Conservation (phyloP, 2,797 vertebrate genomes). For the Chelon auratus region DNA sequence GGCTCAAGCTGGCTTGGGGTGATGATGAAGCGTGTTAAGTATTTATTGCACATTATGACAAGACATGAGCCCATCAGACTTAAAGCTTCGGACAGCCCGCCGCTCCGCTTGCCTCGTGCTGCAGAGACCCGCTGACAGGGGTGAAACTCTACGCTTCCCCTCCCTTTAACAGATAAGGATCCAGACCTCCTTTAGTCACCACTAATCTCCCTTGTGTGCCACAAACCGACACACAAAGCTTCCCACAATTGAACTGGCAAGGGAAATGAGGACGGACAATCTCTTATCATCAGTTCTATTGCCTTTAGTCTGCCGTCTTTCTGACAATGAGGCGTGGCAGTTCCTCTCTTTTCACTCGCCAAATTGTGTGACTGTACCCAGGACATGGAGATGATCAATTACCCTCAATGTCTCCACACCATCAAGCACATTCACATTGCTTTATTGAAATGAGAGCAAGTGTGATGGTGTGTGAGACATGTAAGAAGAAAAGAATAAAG, state of each 20-base stretch:
- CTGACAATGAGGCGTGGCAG: slow-evolving; percentile 49
- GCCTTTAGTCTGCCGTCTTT: slow-evolving; percentile 38
- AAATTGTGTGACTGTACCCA: slow-evolving; percentile 43
- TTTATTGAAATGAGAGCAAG: slow-evolving; percentile 59
- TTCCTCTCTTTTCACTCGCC: slow-evolving; percentile 48
- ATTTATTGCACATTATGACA: slow-evolving; percentile 67
- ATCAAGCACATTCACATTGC: slow-evolving; percentile 53
- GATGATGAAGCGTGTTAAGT: slow-evolving; percentile 60
- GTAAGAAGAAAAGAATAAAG: slow-evolving; percentile 11
- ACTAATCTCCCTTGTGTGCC: slow-evolving; percentile 30
- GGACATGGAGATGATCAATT: slow-evolving; percentile 70
- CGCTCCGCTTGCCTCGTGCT: slow-evolving; percentile 43
- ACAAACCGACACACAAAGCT: slow-evolving; percentile 41
- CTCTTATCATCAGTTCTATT: slow-evolving; percentile 68
- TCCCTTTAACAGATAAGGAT: slow-evolving; percentile 70
- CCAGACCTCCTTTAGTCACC: slow-evolving; percentile 63
- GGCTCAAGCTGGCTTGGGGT: slow-evolving; percentile 50
- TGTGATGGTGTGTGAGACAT: slow-evolving; percentile 20
- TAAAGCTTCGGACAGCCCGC: slow-evolving; percentile 35
- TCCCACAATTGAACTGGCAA: slow-evolving; percentile 65
- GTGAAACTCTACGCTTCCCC: slow-evolving; percentile 56
- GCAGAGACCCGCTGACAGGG: slow-evolving; percentile 66
- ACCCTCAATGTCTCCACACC: slow-evolving; percentile 52
- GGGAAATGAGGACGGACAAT: slow-evolving; percentile 64
- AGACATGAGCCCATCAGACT: slow-evolving; percentile 47